Percentiles rank a stretch among this genome's conserved stretches.
These are phyloP conservation scores for Drosophila hawaiiensis DNA, from an alignment of 2,888 invertebrate genomes.

Conservation along the genomic window DNA sequence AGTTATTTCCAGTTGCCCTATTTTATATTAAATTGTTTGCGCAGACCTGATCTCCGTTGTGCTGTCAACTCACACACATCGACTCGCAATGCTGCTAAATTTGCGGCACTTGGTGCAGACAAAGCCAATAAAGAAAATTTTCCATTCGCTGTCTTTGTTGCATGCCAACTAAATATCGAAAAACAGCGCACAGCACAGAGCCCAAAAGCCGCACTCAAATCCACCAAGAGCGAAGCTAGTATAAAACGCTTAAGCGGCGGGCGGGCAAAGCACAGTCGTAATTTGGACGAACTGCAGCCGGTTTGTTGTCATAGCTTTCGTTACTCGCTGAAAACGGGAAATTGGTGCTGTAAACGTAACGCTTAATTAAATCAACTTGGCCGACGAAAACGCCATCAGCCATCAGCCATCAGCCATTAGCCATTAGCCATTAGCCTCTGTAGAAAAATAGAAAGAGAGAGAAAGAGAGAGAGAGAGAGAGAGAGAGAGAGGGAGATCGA, in stretches of 20 bases:
- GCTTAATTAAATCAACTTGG: constrained; percentile 36
- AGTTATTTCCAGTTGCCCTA: neutral
- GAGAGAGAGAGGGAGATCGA: neutral
- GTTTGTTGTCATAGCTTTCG: constrained; percentile 13
- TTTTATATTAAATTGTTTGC: neutral
- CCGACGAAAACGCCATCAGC: neutral
- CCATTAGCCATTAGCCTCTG: neutral
- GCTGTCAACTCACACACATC: constrained; percentile 22
- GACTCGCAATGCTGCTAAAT: constrained; percentile 19
- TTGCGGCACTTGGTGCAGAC: constrained; percentile 18
- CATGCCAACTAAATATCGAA: constrained; percentile 49
- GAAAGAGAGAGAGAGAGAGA: neutral
- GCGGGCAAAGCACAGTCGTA: constrained; percentile 61
- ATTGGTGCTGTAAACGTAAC: constrained; percentile 13
- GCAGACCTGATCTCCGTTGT: neutral
- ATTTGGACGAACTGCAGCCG: constrained; percentile 40
- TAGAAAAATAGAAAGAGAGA: no score
- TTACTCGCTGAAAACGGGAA: constrained; percentile 15
- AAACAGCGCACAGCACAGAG: neutral
- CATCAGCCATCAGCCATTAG: neutral
- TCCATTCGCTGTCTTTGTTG: constrained; percentile 33
- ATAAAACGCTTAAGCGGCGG: constrained; percentile 58
- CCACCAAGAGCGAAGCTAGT: constrained; percentile 24
- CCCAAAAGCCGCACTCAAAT: neutral
- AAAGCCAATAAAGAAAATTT: constrained; percentile 48